Evolutionary conservation across 2,113 vertebrate genomes (phyloP).

Genomic region (Gracilinanus agilis): DNA sequence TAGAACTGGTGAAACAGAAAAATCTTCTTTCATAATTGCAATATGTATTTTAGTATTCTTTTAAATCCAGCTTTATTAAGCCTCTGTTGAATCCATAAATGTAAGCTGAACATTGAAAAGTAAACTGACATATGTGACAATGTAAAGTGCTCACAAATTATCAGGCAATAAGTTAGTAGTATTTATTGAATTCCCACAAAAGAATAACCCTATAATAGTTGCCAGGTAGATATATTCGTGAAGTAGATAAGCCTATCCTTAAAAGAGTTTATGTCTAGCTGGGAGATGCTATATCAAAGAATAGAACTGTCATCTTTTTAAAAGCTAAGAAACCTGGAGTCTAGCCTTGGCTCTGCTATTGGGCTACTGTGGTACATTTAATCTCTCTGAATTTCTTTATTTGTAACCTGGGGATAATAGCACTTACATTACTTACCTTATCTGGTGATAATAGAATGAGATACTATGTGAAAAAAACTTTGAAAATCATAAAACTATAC

Average conservation of each 20-base stretch:
- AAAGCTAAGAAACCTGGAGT: fast-evolving
- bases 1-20: neutral
- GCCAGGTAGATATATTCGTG: fast-evolving
- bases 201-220: neutral
- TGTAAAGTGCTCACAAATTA: neutral
- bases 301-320: neutral
- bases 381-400: neutral
- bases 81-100: neutral
- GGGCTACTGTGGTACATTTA: too few relatives aligned
- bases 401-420: neutral
- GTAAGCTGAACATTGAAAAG: neutral
- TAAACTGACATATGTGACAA: neutral
- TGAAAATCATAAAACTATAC: conserved; percentile 12
- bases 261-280: neutral
- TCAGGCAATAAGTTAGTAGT: neutral
- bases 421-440: neutral
- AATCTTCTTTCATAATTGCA: neutral
- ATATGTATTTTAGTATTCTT: neutral
- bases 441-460: conserved; percentile 41
- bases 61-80: neutral
- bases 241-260: neutral
- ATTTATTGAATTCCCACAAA: neutral
- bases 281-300: neutral
- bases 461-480: conserved; percentile 33
- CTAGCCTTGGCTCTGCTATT: fast-evolving